Evolutionary conservation across 2,888 invertebrate genomes (phyloP).

Genomic region (Cephus spinipes): DNA sequence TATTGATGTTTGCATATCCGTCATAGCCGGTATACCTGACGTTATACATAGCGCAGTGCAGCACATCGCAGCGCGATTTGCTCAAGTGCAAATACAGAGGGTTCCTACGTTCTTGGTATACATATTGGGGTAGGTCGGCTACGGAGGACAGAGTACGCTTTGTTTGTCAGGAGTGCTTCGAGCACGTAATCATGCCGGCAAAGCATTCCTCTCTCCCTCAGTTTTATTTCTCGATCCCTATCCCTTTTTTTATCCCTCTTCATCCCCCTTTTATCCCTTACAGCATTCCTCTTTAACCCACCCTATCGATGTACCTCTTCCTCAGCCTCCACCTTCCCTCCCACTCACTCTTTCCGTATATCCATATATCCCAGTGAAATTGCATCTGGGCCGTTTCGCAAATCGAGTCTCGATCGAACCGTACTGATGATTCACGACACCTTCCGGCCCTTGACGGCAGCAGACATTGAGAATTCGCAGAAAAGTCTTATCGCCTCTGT

Average conservation of each 20-base stretch:
- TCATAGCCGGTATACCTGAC: background rate
- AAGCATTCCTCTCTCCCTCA: constrained; percentile 21
- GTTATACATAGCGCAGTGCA: background rate
- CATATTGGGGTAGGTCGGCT: constrained; percentile 54
- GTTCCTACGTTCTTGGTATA: constrained; percentile 11
- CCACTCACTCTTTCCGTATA: background rate
- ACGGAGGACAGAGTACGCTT: constrained; percentile 57
- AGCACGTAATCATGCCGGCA: constrained; percentile 52
- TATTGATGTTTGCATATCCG: constrained; percentile 6
- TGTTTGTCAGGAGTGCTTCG: constrained; percentile 55
- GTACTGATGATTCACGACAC: constrained; percentile 3
- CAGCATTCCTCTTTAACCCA: background rate
- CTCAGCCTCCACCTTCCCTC: background rate
- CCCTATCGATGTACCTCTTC: background rate
- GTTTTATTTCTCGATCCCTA: constrained; percentile 11
- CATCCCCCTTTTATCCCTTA: background rate
- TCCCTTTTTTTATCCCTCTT: constrained; percentile 8
- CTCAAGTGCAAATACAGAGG: constrained; percentile 5
- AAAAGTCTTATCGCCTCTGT: background rate
- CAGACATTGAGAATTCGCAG: background rate
- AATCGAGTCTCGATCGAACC: constrained; percentile 3
- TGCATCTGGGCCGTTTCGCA: background rate
- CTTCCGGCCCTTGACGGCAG: background rate
- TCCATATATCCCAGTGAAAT: background rate
- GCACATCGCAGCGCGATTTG: background rate